Evolutionary conservation across 2,797 vertebrate genomes (phyloP).

Genomic region (Notoglanidium macrostoma): DNA sequence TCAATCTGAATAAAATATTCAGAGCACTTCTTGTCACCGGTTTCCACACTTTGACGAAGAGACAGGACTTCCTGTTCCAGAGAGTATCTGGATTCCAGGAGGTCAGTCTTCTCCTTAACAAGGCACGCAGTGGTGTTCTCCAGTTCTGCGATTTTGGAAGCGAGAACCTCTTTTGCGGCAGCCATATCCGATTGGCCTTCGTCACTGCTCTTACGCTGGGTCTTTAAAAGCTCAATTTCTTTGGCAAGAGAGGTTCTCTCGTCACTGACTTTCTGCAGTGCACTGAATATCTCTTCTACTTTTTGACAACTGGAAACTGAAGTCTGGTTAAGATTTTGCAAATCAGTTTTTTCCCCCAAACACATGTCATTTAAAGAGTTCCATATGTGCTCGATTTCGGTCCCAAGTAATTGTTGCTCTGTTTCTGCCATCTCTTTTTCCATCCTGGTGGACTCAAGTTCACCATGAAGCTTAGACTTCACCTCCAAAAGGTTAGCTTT

Average conservation of each 20-base stretch:
- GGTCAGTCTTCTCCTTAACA: constrained; percentile 72
- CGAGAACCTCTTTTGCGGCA: constrained; percentile 69
- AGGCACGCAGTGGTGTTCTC: constrained; percentile 66
- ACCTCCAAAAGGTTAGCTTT: constrained; percentile 68
- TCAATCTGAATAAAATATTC: constrained; percentile 67
- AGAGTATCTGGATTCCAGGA: constrained; percentile 67
- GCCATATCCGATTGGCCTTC: constrained; percentile 71
- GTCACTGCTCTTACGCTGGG: constrained; percentile 65
- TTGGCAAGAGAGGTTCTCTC: constrained; percentile 68
- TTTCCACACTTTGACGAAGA: constrained; percentile 67
- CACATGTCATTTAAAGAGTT: constrained; percentile 59
- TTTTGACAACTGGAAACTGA: constrained; percentile 65
- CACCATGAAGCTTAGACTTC: constrained; percentile 61
- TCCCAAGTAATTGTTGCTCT: constrained; percentile 57
- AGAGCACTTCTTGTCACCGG: constrained; percentile 63
- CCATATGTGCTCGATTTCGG: constrained; percentile 66
- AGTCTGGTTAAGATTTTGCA: constrained; percentile 62
- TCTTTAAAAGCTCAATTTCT: constrained; percentile 70
- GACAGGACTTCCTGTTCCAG: constrained; percentile 72
- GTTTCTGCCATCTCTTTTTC: constrained; percentile 55
- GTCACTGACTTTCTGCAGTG: constrained; percentile 60
- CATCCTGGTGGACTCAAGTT: constrained; percentile 62
- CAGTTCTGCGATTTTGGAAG: constrained; percentile 68
- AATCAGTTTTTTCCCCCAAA: constrained; percentile 49
- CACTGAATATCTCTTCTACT: constrained; percentile 54